Evolutionary conservation across 2,797 vertebrate genomes (phyloP).

Genomic region (Chaetophractus vellerosus): DNA sequence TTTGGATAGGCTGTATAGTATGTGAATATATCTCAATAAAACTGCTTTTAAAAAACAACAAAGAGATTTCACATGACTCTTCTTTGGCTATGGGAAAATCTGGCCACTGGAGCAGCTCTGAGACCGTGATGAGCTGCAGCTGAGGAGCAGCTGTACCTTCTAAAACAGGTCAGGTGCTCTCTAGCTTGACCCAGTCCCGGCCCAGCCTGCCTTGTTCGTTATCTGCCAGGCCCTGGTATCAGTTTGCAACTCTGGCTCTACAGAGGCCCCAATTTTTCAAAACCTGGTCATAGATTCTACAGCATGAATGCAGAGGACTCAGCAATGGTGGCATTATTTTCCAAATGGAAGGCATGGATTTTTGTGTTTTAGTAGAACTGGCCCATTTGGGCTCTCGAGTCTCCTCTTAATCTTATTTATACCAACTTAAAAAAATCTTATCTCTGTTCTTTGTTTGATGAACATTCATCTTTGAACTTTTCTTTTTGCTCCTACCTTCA

Average conservation of each 20-base stretch:
- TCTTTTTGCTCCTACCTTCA: background rate
- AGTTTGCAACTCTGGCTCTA: background rate
- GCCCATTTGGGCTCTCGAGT: background rate
- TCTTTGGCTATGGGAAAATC: background rate
- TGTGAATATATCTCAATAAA: no score
- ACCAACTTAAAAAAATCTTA: background rate
- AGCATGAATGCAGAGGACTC: background rate
- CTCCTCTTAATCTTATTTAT: background rate
- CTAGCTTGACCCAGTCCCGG: no score
- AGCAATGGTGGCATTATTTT: background rate
- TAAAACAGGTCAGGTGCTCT: background rate
- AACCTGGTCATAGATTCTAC: background rate
- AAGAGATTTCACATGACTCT: background rate
- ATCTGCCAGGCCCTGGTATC: background rate
- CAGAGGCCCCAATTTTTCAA: background rate
- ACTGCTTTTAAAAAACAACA: no score
- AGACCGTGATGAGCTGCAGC: background rate
- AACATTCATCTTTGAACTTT: background rate
- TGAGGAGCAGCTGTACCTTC: background rate
- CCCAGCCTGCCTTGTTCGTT: no score
- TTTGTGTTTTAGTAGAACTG: background rate
- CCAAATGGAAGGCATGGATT: background rate
- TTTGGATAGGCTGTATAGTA: no score
- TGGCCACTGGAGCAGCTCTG: background rate
- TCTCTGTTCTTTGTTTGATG: background rate